These are phyloP conservation scores for Pachypanchax playfairii DNA, from an alignment of 2,113 vertebrate genomes.

Conservation along the genomic window DNA sequence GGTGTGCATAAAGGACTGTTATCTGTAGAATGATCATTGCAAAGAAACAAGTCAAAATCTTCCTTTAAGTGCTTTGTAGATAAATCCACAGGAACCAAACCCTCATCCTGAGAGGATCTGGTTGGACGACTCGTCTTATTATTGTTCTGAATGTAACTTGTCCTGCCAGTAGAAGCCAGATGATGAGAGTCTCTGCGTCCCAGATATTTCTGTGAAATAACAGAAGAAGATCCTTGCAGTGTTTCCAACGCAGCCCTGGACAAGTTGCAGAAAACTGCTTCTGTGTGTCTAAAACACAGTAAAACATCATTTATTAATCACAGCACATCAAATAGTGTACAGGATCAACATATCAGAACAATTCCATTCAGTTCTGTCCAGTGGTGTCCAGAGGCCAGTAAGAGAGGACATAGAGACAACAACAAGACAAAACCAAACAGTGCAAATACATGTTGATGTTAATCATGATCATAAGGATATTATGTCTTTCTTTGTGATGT, in stretches of 20 bases:
- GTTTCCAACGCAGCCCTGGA: constrained; percentile 61
- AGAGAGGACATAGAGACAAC: no score
- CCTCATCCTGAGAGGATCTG: constrained; percentile 8
- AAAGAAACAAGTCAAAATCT: constrained; percentile 83
- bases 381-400: no score
- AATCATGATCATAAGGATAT: no score
- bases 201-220: constrained; percentile 64
- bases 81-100: constrained; percentile 36
- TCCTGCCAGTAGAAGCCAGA: neutral
- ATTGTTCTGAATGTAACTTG: neutral
- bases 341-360: neutral
- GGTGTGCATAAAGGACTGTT: constrained; percentile 82
- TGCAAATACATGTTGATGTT: no score
- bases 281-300: constrained; percentile 78
- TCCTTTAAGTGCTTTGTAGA: constrained; percentile 62
- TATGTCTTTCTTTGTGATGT: no score
- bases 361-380: no score
- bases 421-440: no score
- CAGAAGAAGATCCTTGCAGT: constrained; percentile 56
- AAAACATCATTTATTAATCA: neutral
- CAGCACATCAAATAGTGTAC: neutral
- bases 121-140: neutral
- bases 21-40: constrained; percentile 58
- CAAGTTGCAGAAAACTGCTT: constrained; percentile 85
- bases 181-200: constrained; percentile 36